These are phyloP conservation scores for Rhea pennata DNA, from an alignment of 2,113 vertebrate species.

Conservation along the genomic window DNA sequence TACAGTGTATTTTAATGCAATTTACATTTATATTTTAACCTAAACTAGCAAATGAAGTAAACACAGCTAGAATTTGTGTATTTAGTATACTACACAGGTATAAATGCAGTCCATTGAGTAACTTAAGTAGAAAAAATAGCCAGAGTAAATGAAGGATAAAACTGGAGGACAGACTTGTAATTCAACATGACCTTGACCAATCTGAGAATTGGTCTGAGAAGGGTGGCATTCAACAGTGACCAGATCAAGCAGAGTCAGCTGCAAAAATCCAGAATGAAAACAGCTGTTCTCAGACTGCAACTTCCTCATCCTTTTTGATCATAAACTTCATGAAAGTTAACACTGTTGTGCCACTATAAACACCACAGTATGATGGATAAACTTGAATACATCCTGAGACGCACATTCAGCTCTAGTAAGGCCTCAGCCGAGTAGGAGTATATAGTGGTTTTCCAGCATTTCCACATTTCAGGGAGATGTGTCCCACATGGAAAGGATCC, in stretches of 20 bases:
- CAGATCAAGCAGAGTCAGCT: neutral
- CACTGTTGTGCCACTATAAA: neutral
- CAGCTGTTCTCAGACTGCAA: neutral
- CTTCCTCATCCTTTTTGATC: neutral
- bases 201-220: neutral
- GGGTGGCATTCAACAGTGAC: accelerated
- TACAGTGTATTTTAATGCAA: neutral
- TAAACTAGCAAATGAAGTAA: neutral
- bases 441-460: neutral
- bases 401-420: neutral
- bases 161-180: neutral
- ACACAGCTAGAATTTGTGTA: neutral
- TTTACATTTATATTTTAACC: neutral
- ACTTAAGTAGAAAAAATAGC: neutral
- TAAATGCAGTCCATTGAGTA: neutral
- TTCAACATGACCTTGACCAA: neutral
- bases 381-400: neutral
- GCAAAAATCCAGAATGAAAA: neutral
- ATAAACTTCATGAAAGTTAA: neutral
- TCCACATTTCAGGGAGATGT: neutral
- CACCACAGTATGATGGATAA: neutral
- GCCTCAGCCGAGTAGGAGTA: neutral
- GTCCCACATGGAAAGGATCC: neutral
- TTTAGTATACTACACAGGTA: neutral
- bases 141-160: neutral